Evolutionary conservation across 2,113 vertebrate genomes (phyloP).

Genomic region (Alexandromys fortis): DNA sequence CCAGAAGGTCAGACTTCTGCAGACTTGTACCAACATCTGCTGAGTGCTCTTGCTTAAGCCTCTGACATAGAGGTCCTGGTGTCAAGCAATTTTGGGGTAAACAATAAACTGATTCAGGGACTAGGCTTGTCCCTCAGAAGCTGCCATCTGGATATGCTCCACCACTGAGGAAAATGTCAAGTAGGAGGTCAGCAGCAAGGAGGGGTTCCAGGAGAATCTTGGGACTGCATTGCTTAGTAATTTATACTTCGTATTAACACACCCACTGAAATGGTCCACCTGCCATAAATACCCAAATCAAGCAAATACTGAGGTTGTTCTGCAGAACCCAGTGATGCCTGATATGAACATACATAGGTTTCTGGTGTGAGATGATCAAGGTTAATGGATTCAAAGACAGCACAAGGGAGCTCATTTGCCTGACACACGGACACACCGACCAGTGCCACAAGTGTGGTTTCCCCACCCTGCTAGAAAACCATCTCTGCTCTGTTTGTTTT

Average conservation of each 20-base stretch:
- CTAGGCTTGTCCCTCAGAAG: constrained; percentile 8
- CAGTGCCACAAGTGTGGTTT: too few relatives aligned
- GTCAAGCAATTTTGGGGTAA: not conserved
- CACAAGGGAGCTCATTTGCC: fast-evolving
- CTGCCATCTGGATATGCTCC: constrained; percentile 17
- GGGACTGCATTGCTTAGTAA: not conserved
- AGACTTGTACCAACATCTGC: not conserved
- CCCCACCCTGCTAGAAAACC: not conserved
- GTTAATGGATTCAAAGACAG: not conserved
- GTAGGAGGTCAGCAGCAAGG: not conserved
- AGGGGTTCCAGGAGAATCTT: not conserved
- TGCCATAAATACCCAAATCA: not conserved
- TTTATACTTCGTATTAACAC: not conserved
- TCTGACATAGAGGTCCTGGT: not conserved
- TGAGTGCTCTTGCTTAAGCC: not conserved
- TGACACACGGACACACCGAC: not conserved
- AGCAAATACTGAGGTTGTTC: not conserved
- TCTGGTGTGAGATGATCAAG: not conserved
- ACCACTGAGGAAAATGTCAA: constrained; percentile 10
- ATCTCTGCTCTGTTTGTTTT: not conserved
- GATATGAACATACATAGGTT: not conserved
- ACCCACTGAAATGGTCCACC: not conserved
- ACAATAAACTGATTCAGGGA: not conserved
- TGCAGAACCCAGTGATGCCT: not conserved
- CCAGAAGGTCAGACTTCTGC: not conserved